Conservation (phyloP, 2,888 invertebrate species). For the Pterostichus madidus region DNA sequence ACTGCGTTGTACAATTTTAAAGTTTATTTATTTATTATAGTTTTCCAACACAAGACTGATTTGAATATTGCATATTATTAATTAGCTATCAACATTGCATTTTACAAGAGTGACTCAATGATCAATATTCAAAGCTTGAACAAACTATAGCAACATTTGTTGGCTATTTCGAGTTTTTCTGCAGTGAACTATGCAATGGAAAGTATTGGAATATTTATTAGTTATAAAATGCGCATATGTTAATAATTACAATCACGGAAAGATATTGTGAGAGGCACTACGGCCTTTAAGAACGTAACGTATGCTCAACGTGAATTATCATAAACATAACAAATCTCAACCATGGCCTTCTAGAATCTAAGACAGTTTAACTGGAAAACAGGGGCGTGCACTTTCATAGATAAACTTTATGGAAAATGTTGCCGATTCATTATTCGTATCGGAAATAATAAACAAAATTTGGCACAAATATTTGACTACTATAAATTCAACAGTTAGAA, state of each 20-base stretch:
- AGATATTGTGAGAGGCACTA: constrained; percentile 28
- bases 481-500: no score
- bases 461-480: no score
- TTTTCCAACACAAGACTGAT: no score
- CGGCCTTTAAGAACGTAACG: constrained; percentile 11
- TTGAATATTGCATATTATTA: no score
- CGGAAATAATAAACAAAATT: no score
- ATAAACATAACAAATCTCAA: constrained; percentile 38
- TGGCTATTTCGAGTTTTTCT: constrained; percentile 10
- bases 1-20: no score
- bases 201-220: constrained; percentile 42
- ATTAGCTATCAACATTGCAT: neutral
- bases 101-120: neutral
- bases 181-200: constrained; percentile 23
- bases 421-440: no score
- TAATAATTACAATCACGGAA: constrained; percentile 26
- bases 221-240: constrained; percentile 35
- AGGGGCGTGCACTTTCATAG: no score
- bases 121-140: no score
- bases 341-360: constrained; percentile 47
- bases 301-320: constrained; percentile 12
- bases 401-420: no score
- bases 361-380: neutral
- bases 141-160: neutral
- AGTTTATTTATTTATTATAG: no score